Base-by-base conservation (phyloP, 2,113 vertebrate species). In the Ammodytes dubius region DNA sequence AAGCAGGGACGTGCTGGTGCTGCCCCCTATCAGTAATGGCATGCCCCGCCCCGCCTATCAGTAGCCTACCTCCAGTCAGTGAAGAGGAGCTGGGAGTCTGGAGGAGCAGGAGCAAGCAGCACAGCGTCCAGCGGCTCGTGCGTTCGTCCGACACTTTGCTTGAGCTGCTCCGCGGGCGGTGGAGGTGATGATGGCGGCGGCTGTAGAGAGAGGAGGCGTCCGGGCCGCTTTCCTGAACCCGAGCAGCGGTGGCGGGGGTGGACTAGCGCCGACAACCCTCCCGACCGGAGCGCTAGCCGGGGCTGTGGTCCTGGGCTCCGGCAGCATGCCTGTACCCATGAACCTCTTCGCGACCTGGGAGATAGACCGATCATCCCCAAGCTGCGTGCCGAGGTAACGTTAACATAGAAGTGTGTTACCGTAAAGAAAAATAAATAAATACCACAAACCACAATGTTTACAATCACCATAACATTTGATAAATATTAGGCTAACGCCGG, bases 281-380 rank as follows among this genome's bases (percentile, higher is more conserved):
- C 91, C 93, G 49, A 80, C 89, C 15, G 94, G 91, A 91, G 88
- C 81, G 79, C 49, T 91, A 50, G 67, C 85, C 85, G 93, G 91
- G 59, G 81, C 86, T 67, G 88, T 81, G 61, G 83, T 89, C 50
- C 71, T 91, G 69, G 90, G 92, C 75, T 90, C 91, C 75, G 91
- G 88, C 65, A 85, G 91, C 81, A 90, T 91, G 84, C 94, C 94
- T 6, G 94, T 96, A 1, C 95, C 95, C 40, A 96, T 96, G 95
- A 96, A 96, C 92, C 95, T 96, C 61, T 96, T 96, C 45, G 95
- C 95, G 63, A 96, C 95, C 81, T 96, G 95, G 95, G 95, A 96
- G 89, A 93, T 96, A 70, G 95, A 96, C 89, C 93, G 95, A 74
- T 95, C 95, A 43, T 96, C 95, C 68, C 95, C 95, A 4, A 96